Base-by-base conservation (phyloP, 2,888 invertebrate species). In the Patella ulyssiponensis region DNA sequence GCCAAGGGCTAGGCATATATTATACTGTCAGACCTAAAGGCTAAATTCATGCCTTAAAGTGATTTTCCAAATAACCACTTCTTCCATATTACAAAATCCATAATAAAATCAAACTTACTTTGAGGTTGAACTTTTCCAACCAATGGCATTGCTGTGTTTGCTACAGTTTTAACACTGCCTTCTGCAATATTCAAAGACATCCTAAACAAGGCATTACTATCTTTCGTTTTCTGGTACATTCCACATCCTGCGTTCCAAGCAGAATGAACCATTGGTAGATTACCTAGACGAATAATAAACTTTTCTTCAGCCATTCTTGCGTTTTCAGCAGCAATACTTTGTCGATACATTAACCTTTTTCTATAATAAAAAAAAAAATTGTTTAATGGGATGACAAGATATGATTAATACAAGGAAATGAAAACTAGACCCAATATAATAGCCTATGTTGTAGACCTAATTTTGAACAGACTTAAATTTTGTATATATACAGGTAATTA, bases 201-300 rank as follows among this genome's bases (percentile, higher is more conserved):
- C 56, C 86, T 85, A 54, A 91, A 83, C n/a, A 91, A 79, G 0
- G 83, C 73, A 81, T 88, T 87, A 77, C 85, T 86, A 1, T 90
- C 96, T 93, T 96, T 96, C 74, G 97, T 94, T 89, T 92, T 95
- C 79, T 93, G 93, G 90, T 97, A 97, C 75, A 96, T 92, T 87
- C 94, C 94, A 88, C 95, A 95, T 0, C 95, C 96, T 79, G 95
- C 94, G 76, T 93, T 94, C 86, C 95, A 94, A 70, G 96, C 94
- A 58, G 95, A 94, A 89, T 95, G 96, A n/a, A 97, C 95, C 77
- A 97, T 94, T 0, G 97, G 97, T 73, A 97, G 94, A 83, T 94
- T 95, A 15, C 94, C 94, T 71, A 97, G 94, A 82, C 96, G 93
- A 72, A 94, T 94, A 17, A 97, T 94, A 77, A 95, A 95, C 73